A percentile compares a stretch with the other conserved stretches of the same genome.
Conservation (phyloP, 2,797 vertebrate species). For the Kryptolebias ocellatus region DNA sequence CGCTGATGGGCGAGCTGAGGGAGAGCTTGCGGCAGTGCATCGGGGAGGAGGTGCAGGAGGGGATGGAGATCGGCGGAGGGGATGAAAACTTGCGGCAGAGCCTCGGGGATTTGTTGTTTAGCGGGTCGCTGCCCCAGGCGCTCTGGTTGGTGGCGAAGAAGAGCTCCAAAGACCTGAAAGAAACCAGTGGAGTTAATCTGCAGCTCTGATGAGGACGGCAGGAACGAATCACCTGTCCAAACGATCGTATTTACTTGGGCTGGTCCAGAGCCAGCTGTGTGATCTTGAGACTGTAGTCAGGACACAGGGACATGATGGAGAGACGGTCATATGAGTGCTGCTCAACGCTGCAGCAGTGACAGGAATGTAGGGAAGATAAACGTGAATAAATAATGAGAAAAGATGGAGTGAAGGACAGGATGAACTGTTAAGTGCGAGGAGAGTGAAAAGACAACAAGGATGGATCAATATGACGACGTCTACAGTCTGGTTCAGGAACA, state of each 20-base stretch:
- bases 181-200: conserved; percentile 10
- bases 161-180: conserved; percentile 90
- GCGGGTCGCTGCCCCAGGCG: conserved; percentile 81
- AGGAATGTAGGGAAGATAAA: conserved; percentile 27
- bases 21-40: conserved; percentile 91
- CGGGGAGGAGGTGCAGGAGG: conserved; percentile 89
- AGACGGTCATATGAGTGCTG: conserved; percentile 80
- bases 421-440: conserved; percentile 5
- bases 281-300: conserved; percentile 84
- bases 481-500: not conserved
- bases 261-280: conserved; percentile 79
- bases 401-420: conserved; percentile 5
- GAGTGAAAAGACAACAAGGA: conserved; percentile 2
- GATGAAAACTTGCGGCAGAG: conserved; percentile 94
- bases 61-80: conserved; percentile 89
- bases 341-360: conserved; percentile 68
- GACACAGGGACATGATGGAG: conserved; percentile 83
- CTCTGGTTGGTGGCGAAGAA: conserved; percentile 94
- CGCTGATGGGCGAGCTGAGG: conserved; percentile 86
- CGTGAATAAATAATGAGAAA: conserved; percentile 16
- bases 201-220: not conserved
- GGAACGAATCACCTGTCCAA: conserved; percentile 6
- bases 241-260: conserved; percentile 72
- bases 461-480: not conserved
- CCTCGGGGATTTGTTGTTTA: conserved; percentile 91